Base-by-base conservation (phyloP, 2,888 invertebrate species). In the Pyrocoelia pectoralis region DNA sequence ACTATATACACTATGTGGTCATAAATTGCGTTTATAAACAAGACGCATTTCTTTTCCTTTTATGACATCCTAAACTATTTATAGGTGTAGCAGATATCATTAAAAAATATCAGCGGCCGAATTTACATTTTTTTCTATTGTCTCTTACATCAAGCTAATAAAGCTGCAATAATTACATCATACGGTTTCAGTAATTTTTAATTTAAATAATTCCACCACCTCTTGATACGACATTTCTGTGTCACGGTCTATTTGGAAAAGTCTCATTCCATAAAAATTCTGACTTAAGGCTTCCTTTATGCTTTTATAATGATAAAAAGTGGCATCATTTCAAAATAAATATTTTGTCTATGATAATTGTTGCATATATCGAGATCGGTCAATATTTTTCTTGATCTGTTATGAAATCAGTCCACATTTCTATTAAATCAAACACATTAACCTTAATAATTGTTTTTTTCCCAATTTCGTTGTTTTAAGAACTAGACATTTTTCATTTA, bases 171-270 rank as follows among this genome's bases (percentile, higher is more conserved):
- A 40, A 51, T 65, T 65, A 46, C 65, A 55, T 53, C 56, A 65
- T 41, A 56, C 56, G 43, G 43, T 56, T 60, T 56, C 56, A 56
- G 60, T 53, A 60, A 24, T 24, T 60, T 48, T 56, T 55, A 43
- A 59, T 59, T 54, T 38, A 55, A 64, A 59, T 64, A 64, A 64
- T 64, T 55, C 58, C 50, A 41, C 40, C 40, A 41, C 58, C 51
- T 46, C 59, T 65, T 60, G 56, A 65, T 56, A 48, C 55, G 65
- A 65, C 65, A 53, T 65, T 65, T 65, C 56, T 61, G 60, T 65
- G 61, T 65, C 65, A 61, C 50, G 61, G 56, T 51, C 59, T 64
- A 33, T 40, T 46, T 33, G 51, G 48, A 46, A 43, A 53, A 52
- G 33, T 33, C n/a, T 33, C 33, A n/a, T 33, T 33, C n/a, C 33